Evolutionary conservation across 2,888 invertebrate genomes (phyloP), one percentile per base, ranked within the genome.

Genomic region (Thalpophila matura): DNA sequence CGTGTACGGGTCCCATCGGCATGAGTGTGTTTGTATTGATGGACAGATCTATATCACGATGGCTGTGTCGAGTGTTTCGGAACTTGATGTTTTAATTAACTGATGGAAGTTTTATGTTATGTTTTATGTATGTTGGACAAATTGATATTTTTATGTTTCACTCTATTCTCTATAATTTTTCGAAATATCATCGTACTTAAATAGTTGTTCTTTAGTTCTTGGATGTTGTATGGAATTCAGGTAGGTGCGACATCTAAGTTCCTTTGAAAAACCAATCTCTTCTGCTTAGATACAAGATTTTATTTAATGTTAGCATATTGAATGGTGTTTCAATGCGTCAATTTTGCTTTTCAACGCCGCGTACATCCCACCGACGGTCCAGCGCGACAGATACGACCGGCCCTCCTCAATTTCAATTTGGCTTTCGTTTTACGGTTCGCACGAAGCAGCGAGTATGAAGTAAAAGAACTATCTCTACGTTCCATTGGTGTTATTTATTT

Each of bases 341-440:
- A 27, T 33, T n/a, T 61, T 60, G 22, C 9, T 22, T 12, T 40
- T 24, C 16, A 5, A 4, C 7, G 6, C 4, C n/a, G n/a, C n/a
- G 12, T 26, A 3, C 5, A 1, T 18, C 10, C 4, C n/a, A 18
- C 29, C 24, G 18, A 29, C 18, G 5, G 9, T 10, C 24, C 22
- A 46, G 20, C 18, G n/a, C 29, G 46, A 56, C 29, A 33, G 24
- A 14, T n/a, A 24, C 20, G 33, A n/a, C 56, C 33, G 33, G 22
- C 49, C 37, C 49, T 67, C 31, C 37, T 65, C 49, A 67, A 67
- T 67, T 65, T 67, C 65, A 65, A 65, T 65, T 65, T 67, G 59
- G 50, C 45, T 65, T 42, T 50, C 18, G 31, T 65, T 65, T 67
- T 67, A 65, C 50, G 37, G 27, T 59, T 22, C 29, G 10, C 24